Percentiles rank a stretch among this genome's conserved stretches.
phyloP scores from a whole-genome alignment of 2,797 vertebrate genomes.

The Lacerta bilineata region DNA sequence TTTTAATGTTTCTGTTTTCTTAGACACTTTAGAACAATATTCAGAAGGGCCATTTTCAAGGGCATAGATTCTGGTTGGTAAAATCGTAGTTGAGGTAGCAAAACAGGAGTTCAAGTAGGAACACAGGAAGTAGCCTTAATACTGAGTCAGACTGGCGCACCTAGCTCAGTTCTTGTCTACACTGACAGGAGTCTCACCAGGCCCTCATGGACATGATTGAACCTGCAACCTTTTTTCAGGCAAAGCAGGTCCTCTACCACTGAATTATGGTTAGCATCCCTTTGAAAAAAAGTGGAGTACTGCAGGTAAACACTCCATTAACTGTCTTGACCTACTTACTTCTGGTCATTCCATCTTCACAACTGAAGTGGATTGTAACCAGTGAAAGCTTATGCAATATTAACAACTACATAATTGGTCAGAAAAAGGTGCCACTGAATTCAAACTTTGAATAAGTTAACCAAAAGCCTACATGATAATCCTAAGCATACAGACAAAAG shows the following conservation, averaged over 20 bases:
- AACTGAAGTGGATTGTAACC: neutral
- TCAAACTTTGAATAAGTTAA: neutral
- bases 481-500: constrained; percentile 56
- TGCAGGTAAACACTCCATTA: neutral
- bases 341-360: neutral
- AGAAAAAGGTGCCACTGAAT: neutral
- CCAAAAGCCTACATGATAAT: neutral
- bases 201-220: neutral
- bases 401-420: neutral
- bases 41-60: neutral
- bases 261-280: neutral
- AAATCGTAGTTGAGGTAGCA: neutral
- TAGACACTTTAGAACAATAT: too few relatives aligned
- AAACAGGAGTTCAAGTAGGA: neutral
- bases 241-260: neutral
- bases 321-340: neutral
- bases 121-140: neutral
- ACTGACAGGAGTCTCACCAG: neutral
- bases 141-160: neutral
- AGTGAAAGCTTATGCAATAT: neutral
- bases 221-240: neutral
- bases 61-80: neutral
- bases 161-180: neutral
- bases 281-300: neutral
- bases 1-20: too few relatives aligned